Conservation (phyloP, 2,113 vertebrate genomes). For the Prinia subflava region DNA sequence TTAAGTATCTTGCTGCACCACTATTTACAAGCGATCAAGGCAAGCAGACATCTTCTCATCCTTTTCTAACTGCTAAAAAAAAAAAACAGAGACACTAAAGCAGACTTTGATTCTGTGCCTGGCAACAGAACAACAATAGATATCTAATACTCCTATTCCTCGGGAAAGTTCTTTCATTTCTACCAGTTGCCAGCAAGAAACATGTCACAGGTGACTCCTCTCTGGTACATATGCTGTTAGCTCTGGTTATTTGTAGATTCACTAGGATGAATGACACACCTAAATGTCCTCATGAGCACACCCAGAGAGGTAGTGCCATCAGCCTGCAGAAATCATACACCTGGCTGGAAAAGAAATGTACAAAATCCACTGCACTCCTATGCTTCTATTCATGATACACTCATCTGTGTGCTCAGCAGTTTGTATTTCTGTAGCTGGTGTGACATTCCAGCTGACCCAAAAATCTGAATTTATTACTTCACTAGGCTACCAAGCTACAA, state of each 20-base stretch:
- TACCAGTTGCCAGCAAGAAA: not conserved
- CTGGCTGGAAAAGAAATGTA: not conserved
- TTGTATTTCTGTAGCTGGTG: not conserved
- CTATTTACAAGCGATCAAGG: not conserved
- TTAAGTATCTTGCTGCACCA: not conserved
- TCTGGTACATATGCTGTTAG: not conserved
- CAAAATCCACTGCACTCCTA: not conserved
- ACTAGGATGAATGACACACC: not conserved
- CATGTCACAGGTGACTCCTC: not conserved
- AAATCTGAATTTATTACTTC: not conserved
- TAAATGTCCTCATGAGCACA: not conserved
- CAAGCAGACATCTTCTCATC: not conserved
- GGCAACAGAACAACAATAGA: not conserved
- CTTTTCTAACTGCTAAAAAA: not conserved
- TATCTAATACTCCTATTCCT: not conserved
- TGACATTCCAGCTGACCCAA: not conserved
- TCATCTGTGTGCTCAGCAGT: not conserved
- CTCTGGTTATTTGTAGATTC: not conserved
- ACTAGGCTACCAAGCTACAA: not conserved
- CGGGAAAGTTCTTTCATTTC: not conserved
- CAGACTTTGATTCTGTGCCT: not conserved
- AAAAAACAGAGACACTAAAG: not conserved
- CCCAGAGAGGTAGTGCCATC: not conserved
- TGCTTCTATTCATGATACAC: not conserved
- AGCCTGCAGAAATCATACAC: not conserved